These are phyloP conservation scores for Phasianus colchicus DNA, from an alignment of 2,113 vertebrate species.

Conservation along the genomic window DNA sequence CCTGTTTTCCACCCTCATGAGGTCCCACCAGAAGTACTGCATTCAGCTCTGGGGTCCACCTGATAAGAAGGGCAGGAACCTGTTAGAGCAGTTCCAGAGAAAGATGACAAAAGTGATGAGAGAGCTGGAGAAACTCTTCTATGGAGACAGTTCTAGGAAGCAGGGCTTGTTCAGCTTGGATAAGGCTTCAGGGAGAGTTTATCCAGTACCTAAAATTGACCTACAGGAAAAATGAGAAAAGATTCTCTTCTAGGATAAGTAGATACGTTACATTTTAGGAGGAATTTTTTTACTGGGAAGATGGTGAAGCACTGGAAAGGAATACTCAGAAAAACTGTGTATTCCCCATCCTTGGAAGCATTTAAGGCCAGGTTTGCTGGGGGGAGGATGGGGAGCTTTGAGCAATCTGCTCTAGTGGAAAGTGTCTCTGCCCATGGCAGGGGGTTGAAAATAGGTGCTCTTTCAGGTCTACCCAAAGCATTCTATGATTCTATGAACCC, in stretches of 20 bases:
- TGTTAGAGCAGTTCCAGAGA: background rate
- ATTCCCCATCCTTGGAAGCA: background rate
- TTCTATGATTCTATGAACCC: background rate
- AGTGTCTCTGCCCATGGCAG: background rate
- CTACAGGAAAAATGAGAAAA: background rate
- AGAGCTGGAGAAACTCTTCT: background rate
- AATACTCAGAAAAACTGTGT: background rate
- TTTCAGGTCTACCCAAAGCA: background rate
- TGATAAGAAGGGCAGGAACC: background rate
- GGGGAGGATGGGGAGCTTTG: too few species aligned
- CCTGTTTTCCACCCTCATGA: background rate
- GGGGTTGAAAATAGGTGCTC: background rate
- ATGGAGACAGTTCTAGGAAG: background rate
- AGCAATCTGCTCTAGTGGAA: background rate
- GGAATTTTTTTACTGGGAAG: background rate
- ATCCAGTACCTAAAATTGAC: background rate
- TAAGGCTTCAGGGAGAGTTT: background rate
- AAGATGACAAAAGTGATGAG: background rate
- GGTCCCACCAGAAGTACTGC: background rate
- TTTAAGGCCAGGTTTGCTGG: background rate
- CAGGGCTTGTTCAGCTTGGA: background rate
- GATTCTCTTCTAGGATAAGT: background rate
- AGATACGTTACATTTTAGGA: background rate
- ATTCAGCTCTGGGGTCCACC: background rate
- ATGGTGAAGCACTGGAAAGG: background rate